Base-by-base conservation (phyloP, 2,888 invertebrate genomes). In the Tipula confusa region DNA sequence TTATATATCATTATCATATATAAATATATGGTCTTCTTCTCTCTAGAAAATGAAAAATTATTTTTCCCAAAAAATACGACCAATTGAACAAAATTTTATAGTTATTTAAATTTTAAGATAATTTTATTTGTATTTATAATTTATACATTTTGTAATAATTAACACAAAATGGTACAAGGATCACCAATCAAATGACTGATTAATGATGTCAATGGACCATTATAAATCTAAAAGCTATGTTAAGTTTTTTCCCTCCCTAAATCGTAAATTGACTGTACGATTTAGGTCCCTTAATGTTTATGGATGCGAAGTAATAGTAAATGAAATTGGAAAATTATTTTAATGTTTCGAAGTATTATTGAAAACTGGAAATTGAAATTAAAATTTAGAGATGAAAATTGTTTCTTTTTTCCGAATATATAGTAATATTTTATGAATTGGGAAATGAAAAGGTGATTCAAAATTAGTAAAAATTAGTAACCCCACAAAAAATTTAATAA, bases 181-280 rank as follows among this genome's bases (percentile, higher is more conserved):
- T 64, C 64, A 64, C 64, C 64, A 64, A 64, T 64, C 64, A 24
- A 64, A 64, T 64, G 64, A 64, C 24, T 64, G 64, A 64, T 64
- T 64, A 64, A 64, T 64, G 64, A 64, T 64, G 64, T 64, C 64
- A 64, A 64, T 64, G 64, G 64, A 64, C 64, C 18, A 64, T 64
- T 64, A 64, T 64, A 64, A 64, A 64, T 64, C 64, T 64, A 64
- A 64, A 64, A 18, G 2, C 24, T 64, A 15, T 6, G 18, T 24
- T 43, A 11, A 4, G 64, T 64, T 64, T 24, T 64, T 64, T 24
- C 64, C 0, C 18, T 64, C 5, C n/a, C n/a, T n/a, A n/a, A n/a
- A n/a, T n/a, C n/a, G n/a, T n/a, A n/a, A n/a, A n/a, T n/a, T n/a
- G n/a, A n/a, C n/a, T 11, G 33, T 33, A 36, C 36, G 36, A 36